phyloP scores from a whole-genome alignment of 2,113 vertebrate genomes.

The Felis catus region DNA sequence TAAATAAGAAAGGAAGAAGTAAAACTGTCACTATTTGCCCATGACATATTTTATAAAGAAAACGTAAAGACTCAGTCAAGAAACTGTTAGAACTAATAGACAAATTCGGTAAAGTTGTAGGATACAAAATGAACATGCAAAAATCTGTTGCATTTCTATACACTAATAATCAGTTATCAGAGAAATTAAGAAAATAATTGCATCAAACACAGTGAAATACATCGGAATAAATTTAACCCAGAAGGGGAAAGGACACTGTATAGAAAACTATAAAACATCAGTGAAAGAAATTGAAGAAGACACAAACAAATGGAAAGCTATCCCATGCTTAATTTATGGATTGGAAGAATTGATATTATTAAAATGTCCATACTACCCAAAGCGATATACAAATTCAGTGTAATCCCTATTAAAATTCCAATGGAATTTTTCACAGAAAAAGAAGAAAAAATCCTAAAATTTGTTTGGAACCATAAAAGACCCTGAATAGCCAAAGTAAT shows the following conservation, averaged over 20 bases:
- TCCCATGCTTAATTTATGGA: too few relatives aligned
- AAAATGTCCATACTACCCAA: too few relatives aligned
- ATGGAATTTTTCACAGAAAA: not conserved
- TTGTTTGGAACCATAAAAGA: not conserved
- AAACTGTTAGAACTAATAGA: not conserved
- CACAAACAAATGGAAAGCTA: not conserved
- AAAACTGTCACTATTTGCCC: not conserved
- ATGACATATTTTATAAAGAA: not conserved
- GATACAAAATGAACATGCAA: not conserved
- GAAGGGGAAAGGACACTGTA: not conserved
- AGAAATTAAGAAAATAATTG: not conserved
- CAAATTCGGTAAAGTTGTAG: not conserved
- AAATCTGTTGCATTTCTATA: not conserved
- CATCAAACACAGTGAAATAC: not conserved
- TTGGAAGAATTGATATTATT: too few relatives aligned
- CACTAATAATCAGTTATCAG: not conserved
- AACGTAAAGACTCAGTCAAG: not conserved
- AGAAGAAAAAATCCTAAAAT: not conserved
- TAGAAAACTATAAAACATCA: not conserved
- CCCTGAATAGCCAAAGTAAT: not conserved
- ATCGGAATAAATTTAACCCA: not conserved
- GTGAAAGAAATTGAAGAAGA: not conserved
- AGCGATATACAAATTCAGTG: too few relatives aligned
- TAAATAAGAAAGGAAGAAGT: not conserved
- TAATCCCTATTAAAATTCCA: not conserved